Base-by-base conservation (phyloP, 2,797 vertebrate genomes). In the Decapterus maruadsi region DNA sequence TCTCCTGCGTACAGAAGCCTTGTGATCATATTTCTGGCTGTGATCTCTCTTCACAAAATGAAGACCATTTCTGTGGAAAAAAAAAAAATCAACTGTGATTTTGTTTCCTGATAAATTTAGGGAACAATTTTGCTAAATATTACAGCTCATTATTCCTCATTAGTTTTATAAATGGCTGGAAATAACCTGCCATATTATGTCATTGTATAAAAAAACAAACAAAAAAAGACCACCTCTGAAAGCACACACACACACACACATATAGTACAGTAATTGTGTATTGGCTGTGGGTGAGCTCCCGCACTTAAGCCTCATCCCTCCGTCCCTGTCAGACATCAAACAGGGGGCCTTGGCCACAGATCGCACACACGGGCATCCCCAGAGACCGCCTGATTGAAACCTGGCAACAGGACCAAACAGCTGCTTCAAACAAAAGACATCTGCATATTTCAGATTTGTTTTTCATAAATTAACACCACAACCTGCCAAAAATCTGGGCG, bases 361-460 rank as follows among this genome's bases (percentile, higher is more conserved):
- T 94, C 85, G 87, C 87, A 90, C 88, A 84, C 69, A 51, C 65
- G 74, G 75, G 82, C 77, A 77, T 96, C 96, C 86, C 80, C 87
- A 88, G 97, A 98, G 96, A 95, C 50, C 81, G 95, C 91, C 96
- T 97, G 97, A 98, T 98, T 97, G 97, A 97, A 97, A 97, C 96
- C 96, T 99, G 97, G 97, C 97, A 97, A 96, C 94, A 85, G 83
- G 94, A 96, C 95, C 94, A 96, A 98, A 98, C 97, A 99, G 97
- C 98, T 99, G 98, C 96, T 98, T 97, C 97, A 97, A 97, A 99
- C 97, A 98, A 99, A 98, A 98, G 97, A 96, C 98, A 98, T 99
- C 97, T 99, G 97, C 97, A 99, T 98, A 98, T 97, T 97, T 98
- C 96, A 97, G 96, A 97, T 98, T 98, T 98, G 97, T 98, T 98